Conservation (phyloP, 2,113 vertebrate genomes). For the Istiophorus platypterus region DNA sequence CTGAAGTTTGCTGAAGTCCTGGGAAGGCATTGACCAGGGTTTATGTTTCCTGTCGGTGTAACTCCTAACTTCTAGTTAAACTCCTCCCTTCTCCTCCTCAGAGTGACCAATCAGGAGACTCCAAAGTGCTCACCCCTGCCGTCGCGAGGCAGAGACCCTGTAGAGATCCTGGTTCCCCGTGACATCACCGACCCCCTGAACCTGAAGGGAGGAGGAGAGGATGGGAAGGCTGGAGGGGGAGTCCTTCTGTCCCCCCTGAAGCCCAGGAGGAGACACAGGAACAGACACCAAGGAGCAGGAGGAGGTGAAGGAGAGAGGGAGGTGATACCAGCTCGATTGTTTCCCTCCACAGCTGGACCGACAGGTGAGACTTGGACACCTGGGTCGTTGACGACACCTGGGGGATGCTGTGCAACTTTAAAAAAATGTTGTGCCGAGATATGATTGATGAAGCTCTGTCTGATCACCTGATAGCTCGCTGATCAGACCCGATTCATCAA, state of each 20-base stretch:
- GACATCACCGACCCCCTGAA: slow-evolving; percentile 94
- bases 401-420: too few relatives aligned
- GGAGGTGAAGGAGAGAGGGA: slow-evolving; percentile 23
- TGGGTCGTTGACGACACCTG: not conserved
- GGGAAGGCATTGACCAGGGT: too few relatives aligned
- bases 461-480: not conserved
- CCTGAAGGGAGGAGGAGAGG: slow-evolving; percentile 83
- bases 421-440: too few relatives aligned
- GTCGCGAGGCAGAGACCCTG: slow-evolving; percentile 85
- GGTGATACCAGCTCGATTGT: slow-evolving; percentile 4
- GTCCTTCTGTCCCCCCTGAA: slow-evolving; percentile 87
- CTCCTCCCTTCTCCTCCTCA: slow-evolving; percentile 28
- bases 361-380: slow-evolving; percentile 47
- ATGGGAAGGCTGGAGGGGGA: slow-evolving; percentile 64
- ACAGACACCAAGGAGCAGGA: slow-evolving; percentile 78
- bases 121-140: slow-evolving; percentile 93
- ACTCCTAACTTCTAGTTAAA: not conserved
- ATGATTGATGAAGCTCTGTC: too few relatives aligned
- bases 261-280: slow-evolving; percentile 84
- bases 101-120: slow-evolving; percentile 89
- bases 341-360: slow-evolving; percentile 25
- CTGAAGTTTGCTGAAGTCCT: too few relatives aligned
- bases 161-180: slow-evolving; percentile 92
- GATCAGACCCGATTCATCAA: not conserved
- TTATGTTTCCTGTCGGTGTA: too few relatives aligned